phyloP scores from a whole-genome alignment of 2,888 invertebrate genomes.

The Tetropium fuscum region DNA sequence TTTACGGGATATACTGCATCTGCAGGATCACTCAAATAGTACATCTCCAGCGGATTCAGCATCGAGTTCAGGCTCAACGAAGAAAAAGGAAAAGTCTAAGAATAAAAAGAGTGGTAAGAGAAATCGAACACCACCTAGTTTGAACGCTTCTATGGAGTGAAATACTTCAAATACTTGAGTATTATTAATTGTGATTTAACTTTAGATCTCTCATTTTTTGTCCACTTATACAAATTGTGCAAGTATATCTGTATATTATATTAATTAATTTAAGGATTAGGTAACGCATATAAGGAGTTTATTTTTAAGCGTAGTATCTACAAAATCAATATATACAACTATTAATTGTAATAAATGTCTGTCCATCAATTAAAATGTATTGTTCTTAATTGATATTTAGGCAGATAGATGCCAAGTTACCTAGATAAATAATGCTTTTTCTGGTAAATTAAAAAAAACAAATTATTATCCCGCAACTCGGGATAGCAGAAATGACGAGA shows the following conservation, averaged over 20 bases:
- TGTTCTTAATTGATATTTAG: neutral
- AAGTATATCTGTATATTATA: conserved; percentile 11
- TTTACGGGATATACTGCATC: conserved; percentile 57
- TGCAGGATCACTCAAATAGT: conserved; percentile 61
- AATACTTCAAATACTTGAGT: conserved; percentile 10
- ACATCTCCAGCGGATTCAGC: conserved; percentile 60
- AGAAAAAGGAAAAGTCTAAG: conserved; percentile 58
- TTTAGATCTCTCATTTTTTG: conserved; percentile 32
- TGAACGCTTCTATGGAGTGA: conserved; percentile 52
- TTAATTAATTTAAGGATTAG: conserved; percentile 6
- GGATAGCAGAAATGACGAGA: too few relatives aligned
- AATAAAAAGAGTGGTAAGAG: conserved; percentile 56
- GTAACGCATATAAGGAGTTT: too few relatives aligned
- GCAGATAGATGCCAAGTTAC: too few relatives aligned
- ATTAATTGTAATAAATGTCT: conserved; percentile 19
- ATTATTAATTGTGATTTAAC: conserved; percentile 26
- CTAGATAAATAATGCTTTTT: too few relatives aligned
- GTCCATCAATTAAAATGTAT: conserved; percentile 15
- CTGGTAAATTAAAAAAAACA: too few relatives aligned
- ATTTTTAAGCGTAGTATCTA: conserved; percentile 13
- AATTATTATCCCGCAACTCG: too few relatives aligned
- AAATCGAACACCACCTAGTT: conserved; percentile 58
- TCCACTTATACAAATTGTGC: conserved; percentile 9
- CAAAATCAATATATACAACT: conserved; percentile 18
- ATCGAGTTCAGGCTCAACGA: conserved; percentile 56